Evolutionary conservation across 2,888 invertebrate genomes (phyloP).

Genomic region (Nephrotoma guestfalica): DNA sequence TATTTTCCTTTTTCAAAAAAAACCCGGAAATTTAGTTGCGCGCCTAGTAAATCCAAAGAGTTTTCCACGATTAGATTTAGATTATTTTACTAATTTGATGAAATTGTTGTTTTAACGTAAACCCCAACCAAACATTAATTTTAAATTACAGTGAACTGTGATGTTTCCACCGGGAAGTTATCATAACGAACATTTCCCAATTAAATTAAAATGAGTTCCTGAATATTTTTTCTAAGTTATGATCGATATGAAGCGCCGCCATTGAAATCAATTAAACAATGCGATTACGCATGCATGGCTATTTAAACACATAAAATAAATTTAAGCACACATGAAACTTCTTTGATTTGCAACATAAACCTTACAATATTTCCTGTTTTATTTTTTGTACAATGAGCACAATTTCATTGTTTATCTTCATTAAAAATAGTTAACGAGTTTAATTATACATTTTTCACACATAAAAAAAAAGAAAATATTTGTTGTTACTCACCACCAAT

Average conservation of each 20-base stretch:
- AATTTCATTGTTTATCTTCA: background rate
- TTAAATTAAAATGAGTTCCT: no score
- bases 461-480: background rate
- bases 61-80: no score
- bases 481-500: conserved; percentile 9
- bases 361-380: background rate
- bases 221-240: no score
- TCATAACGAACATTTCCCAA: no score
- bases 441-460: background rate
- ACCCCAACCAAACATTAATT: no score
- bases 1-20: no score
- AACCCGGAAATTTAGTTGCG: no score
- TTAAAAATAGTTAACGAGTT: background rate
- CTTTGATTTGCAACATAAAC: background rate
- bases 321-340: background rate
- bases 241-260: background rate
- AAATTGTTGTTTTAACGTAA: no score
- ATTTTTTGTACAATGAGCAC: background rate
- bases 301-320: background rate
- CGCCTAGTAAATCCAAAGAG: no score
- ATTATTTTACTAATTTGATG: no score
- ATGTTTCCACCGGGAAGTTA: no score
- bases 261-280: background rate
- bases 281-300: background rate
- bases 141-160: no score